phyloP scores from a whole-genome alignment of 1,140 invertebrate genomes.

The Centruroides sculpturatus region DNA sequence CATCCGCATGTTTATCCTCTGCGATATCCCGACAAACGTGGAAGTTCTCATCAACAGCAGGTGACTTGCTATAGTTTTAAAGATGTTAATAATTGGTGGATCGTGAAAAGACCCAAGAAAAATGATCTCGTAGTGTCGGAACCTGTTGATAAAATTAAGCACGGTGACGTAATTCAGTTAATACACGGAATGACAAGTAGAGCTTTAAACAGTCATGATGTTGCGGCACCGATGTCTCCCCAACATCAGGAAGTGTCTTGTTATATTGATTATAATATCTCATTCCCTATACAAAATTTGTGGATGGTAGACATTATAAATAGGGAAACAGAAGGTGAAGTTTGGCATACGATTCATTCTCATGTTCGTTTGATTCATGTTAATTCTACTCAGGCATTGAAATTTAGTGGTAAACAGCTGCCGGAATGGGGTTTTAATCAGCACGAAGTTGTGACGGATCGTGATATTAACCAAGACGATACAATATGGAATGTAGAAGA shows the following conservation, averaged over 20 bases:
- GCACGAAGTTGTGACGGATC: constrained; percentile 83
- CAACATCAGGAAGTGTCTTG: constrained; percentile 84
- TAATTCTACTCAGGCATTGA: constrained; percentile 66
- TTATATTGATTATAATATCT: constrained; percentile 95
- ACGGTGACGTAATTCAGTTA: constrained; percentile 83
- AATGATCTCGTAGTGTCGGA: constrained; percentile 64
- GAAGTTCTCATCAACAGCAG: constrained; percentile 96
- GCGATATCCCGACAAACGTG: constrained; percentile 72
- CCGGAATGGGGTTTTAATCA: constrained; percentile 94
- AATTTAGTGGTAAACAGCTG: constrained; percentile 70
- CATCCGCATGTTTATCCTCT: constrained; percentile 83
- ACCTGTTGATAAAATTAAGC: constrained; percentile 60
- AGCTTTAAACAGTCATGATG: constrained; percentile 56
- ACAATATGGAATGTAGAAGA: constrained; percentile 98
- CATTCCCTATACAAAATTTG: constrained; percentile 82
- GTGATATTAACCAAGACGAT: constrained; percentile 60
- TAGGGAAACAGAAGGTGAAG: constrained; percentile 50
- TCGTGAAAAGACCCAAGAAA: constrained; percentile 71
- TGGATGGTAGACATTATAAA: constrained; percentile 71
- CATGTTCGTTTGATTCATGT: constrained; percentile 69
- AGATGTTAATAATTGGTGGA: constrained; percentile 98
- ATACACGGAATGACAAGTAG: constrained; percentile 81
- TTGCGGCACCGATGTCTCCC: constrained; percentile 85
- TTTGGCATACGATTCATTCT: constrained; percentile 88
- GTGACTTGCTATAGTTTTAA: constrained; percentile 96